A percentile compares a stretch with the other conserved stretches of the same genome.
These are phyloP conservation scores for Intellagama lesueurii DNA, from an alignment of 2,797 vertebrate species.

Conservation along the genomic window DNA sequence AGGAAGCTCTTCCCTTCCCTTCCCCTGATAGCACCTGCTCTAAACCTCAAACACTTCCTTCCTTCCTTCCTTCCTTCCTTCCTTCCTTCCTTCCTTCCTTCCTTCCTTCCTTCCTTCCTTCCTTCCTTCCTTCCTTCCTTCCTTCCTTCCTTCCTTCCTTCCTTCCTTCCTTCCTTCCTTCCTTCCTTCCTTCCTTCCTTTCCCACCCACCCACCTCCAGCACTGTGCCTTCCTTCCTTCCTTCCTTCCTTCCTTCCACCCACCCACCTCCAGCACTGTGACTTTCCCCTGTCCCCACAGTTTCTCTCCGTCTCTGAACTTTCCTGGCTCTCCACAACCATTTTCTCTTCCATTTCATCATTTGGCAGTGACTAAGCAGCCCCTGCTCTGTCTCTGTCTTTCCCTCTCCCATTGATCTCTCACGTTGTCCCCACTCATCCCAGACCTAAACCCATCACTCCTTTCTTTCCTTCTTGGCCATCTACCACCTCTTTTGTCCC, in stretches of 20 bases:
- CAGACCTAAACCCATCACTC: not conserved
- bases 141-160: too few species aligned
- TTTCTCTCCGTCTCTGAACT: not conserved
- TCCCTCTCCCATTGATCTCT: not conserved
- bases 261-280: too few species aligned
- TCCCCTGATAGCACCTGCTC: not conserved
- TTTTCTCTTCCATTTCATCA: not conserved
- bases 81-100: not conserved
- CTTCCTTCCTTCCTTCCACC: too few species aligned
- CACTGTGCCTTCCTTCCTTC: too few species aligned
- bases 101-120: not conserved
- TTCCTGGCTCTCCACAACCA: not conserved
- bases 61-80: not conserved
- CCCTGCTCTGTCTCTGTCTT: not conserved
- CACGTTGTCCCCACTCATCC: not conserved
- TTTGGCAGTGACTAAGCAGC: not conserved
- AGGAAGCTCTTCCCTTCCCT: too few species aligned
- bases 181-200: too few species aligned
- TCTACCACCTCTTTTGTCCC: not conserved
- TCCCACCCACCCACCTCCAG: too few species aligned
- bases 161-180: too few species aligned
- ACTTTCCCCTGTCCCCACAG: not conserved
- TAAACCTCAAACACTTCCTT: not conserved
- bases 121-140: too few species aligned
- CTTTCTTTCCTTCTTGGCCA: not conserved